These are phyloP conservation scores for Parnassius mnemosyne DNA, from an alignment of 2,888 invertebrate species.

Conservation along the genomic window DNA sequence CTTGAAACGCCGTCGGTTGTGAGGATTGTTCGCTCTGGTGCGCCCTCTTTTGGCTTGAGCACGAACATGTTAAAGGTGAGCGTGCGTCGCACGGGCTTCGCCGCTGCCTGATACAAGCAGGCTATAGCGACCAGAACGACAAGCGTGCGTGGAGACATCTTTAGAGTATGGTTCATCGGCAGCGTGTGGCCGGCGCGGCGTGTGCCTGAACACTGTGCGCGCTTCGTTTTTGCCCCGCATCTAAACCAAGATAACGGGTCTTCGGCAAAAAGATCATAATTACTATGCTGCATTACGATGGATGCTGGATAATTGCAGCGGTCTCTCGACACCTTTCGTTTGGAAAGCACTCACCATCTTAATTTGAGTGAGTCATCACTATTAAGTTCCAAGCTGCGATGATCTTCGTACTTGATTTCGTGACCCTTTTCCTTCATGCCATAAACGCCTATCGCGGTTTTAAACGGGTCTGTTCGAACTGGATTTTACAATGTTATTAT, in stretches of 20 bases:
- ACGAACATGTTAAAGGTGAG: slow-evolving; percentile 75
- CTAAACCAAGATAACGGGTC: slow-evolving; percentile 74
- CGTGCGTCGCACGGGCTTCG: slow-evolving; percentile 62
- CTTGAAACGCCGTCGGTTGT: slow-evolving; percentile 72
- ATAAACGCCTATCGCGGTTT: not conserved
- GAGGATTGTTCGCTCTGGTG: slow-evolving; percentile 52
- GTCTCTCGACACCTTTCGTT: slow-evolving; percentile 75
- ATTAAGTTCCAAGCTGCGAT: slow-evolving; percentile 41
- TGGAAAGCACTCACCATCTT: slow-evolving; percentile 73
- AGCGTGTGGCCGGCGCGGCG: slow-evolving; percentile 39
- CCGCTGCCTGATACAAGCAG: slow-evolving; percentile 48
- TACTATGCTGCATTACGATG: slow-evolving; percentile 56
- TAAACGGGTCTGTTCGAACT: slow-evolving; percentile 37
- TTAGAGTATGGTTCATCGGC: slow-evolving; percentile 27
- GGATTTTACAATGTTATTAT: slow-evolving; percentile 39
- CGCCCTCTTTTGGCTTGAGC: slow-evolving; percentile 51
- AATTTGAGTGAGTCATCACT: slow-evolving; percentile 65
- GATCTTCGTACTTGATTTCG: slow-evolving; percentile 34
- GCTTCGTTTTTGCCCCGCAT: slow-evolving; percentile 64
- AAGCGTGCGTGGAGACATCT: slow-evolving; percentile 49
- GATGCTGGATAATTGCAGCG: slow-evolving; percentile 65
- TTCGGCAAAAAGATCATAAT: slow-evolving; percentile 76
- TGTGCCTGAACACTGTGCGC: slow-evolving; percentile 58
- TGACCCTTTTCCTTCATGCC: not conserved
- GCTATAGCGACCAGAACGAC: slow-evolving; percentile 51